Evolutionary conservation across 2,113 vertebrate genomes (phyloP).

Genomic region (Ardeotis arabs): DNA sequence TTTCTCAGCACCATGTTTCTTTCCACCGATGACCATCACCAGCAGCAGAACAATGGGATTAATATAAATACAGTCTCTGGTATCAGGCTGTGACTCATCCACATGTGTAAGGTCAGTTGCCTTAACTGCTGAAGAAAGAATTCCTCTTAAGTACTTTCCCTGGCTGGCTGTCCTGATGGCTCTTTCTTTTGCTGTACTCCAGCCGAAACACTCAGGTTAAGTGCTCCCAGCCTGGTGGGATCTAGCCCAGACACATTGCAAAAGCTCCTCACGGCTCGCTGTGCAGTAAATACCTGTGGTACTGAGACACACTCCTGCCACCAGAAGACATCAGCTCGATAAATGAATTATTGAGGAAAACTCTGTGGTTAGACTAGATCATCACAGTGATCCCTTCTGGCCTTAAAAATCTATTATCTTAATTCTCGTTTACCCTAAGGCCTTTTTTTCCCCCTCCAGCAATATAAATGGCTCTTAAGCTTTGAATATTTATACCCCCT

Average conservation of each 20-base stretch:
- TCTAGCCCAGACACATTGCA: not conserved
- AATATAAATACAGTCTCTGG: not conserved
- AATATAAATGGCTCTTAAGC: constrained; percentile 13
- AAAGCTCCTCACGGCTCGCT: not conserved
- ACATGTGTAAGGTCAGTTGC: fast-evolving
- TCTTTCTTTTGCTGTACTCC: not conserved
- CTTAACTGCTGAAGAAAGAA: not conserved
- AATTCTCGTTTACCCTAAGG: constrained; percentile 32
- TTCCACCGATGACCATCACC: not conserved
- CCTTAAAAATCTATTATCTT: constrained; percentile 39
- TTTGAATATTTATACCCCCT: constrained; percentile 36
- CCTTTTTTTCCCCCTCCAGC: not conserved
- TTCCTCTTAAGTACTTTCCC: not conserved
- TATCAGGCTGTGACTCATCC: not conserved
- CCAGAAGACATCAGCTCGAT: not conserved
- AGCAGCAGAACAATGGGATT: not conserved
- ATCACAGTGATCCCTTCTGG: constrained; percentile 21
- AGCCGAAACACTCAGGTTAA: not conserved
- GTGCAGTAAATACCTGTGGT: not conserved
- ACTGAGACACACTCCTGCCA: not conserved
- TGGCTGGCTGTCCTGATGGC: not conserved
- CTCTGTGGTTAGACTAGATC: not conserved
- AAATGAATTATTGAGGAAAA: constrained; percentile 37
- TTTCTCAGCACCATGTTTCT: not conserved
- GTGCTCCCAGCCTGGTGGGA: not conserved